Base-by-base conservation (phyloP, 1,140 invertebrate genomes). In the Zaprionus ghesquierei region DNA sequence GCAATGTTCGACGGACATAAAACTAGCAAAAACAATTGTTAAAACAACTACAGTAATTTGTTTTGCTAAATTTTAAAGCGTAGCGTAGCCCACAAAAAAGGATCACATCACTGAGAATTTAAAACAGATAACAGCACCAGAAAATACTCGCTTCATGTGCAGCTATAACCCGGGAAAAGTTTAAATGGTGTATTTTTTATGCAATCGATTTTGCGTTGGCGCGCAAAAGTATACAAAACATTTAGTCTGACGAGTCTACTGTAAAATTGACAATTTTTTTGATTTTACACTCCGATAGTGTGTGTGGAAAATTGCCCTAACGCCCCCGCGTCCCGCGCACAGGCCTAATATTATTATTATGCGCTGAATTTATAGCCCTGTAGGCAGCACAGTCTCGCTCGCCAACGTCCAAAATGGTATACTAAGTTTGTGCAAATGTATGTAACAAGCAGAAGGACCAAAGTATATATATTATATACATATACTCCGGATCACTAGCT, bases 111-210 rank as follows among this genome's bases (percentile, higher is more conserved):
- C 3, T 6, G 15, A 18, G 9, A n/a, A 22, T 46, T 46, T 46
- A 20, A 46, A 22, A 20, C 41, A 46, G 41, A 46, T 46, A 22
- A 46, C 41, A 46, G 58, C 63, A 63, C 81, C 72, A 90, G 90
- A 90, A 90, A 90, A 90, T 81, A 90, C 74, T 90, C 77, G 78
- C 73, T 79, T 90, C 84, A 89, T 84, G 79, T 73, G 59, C 89
- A 80, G 84, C 89, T 90, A 78, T 89, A 90, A 82, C 85, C 81
- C 84, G 85, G 89, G 90, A 89, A 90, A 84, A 90, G 89, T 90
- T 90, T 90, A 90, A 90, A 90, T 90, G 89, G 80, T 90, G 81
- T 80, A 90, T 82, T 90, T 90, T 90, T 90, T 87, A 79, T 79
- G 65, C 78, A 58, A 72, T 74, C 38, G 63, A 62, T 41, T 59